Evolutionary conservation across 2,113 vertebrate genomes (phyloP).

Genomic region (Clarias magur): DNA sequence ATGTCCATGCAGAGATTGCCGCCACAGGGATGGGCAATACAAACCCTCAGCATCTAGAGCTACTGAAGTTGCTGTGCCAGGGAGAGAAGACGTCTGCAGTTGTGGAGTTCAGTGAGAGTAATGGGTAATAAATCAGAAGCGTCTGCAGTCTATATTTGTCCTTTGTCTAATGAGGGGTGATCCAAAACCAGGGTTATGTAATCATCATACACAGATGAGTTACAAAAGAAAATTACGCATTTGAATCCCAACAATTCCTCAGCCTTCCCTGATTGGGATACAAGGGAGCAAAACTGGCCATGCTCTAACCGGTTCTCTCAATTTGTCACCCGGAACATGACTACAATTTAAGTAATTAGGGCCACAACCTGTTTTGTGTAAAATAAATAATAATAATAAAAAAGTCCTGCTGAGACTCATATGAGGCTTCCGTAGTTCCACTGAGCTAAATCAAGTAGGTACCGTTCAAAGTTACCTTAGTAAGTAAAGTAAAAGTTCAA

Average conservation of each 20-base stretch:
- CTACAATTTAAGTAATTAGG: no score
- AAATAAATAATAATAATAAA: no score
- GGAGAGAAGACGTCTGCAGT: not conserved
- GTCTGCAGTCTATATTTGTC: not conserved
- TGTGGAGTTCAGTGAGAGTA: not conserved
- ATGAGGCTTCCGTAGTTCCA: no score
- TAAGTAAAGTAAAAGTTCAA: no score
- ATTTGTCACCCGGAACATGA: no score
- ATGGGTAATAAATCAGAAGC: constrained; percentile 51
- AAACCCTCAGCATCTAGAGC: constrained; percentile 78
- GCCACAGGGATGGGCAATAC: constrained; percentile 78
- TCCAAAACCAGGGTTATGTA: not conserved
- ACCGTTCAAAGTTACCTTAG: no score
- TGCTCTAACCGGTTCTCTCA: not conserved
- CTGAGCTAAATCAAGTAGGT: no score
- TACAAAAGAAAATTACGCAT: not conserved
- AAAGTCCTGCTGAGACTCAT: no score
- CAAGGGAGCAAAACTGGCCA: not conserved
- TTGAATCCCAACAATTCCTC: not conserved
- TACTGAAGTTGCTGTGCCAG: constrained; percentile 69
- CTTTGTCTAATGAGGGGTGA: not conserved
- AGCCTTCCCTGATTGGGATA: not conserved
- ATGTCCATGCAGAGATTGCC: constrained; percentile 81
- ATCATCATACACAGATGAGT: not conserved
- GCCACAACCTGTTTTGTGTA: no score